Evolutionary conservation across 2,113 vertebrate genomes (phyloP).

Genomic region (Phyllopteryx taeniolatus): DNA sequence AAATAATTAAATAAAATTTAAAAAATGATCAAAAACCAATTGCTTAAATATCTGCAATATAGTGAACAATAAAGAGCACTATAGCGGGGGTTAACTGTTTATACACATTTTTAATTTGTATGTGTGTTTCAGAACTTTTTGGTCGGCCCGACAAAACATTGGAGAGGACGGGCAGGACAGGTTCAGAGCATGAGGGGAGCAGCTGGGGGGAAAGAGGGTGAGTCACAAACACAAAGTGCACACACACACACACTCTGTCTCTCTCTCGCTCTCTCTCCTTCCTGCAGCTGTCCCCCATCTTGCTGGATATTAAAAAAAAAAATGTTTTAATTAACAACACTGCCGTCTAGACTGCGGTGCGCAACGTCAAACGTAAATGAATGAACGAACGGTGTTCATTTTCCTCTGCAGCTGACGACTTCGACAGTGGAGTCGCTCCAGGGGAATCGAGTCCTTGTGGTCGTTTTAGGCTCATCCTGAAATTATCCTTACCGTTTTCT

Average conservation of each 20-base stretch:
- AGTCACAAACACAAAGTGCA: constrained; percentile 29
- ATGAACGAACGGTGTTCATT: neutral
- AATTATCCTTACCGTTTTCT: too few species aligned
- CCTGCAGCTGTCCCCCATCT: constrained; percentile 10
- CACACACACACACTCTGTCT: neutral
- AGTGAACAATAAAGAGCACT: too few species aligned
- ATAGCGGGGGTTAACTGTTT: too few species aligned
- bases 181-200: constrained; percentile 22
- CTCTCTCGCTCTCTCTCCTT: too few species aligned
- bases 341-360: constrained; percentile 33
- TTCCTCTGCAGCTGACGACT: neutral
- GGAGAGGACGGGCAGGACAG: neutral
- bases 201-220: constrained; percentile 47
- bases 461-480: neutral
- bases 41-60: too few species aligned
- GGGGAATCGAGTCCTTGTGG: too few species aligned
- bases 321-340: constrained; percentile 4
- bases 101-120: neutral
- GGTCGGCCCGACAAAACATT: neutral
- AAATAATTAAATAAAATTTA: too few species aligned
- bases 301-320: neutral
- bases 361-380: neutral
- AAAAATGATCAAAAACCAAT: too few species aligned
- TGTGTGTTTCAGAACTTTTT: constrained; percentile 7
- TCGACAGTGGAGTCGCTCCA: neutral